Percentiles rank a stretch among this genome's conserved stretches.
Conservation (phyloP, 1,140 invertebrate species). For the Pseudobourletiella spinata region DNA sequence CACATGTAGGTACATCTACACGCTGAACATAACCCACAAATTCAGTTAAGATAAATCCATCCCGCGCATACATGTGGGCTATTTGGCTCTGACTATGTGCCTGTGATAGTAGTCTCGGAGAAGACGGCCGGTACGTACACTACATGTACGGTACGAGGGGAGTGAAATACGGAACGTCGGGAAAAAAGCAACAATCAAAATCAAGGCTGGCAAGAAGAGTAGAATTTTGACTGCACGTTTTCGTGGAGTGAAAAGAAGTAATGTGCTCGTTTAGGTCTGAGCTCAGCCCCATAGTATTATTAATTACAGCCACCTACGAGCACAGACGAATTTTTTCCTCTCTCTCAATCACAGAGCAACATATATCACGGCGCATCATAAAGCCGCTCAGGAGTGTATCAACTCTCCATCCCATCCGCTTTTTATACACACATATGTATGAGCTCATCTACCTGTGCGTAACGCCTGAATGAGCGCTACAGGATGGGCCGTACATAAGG, state of each 20-base stretch:
- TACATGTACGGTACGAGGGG: background rate
- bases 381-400: no score
- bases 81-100: no score
- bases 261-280: background rate
- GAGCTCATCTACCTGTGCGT: no score
- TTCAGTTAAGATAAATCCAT: no score
- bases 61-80: no score
- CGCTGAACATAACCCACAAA: no score
- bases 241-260: slow-evolving; percentile 2
- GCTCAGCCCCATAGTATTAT: slow-evolving; percentile 5
- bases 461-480: no score
- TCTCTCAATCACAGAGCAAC: background rate
- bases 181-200: background rate
- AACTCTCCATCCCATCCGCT: no score
- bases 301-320: slow-evolving; percentile 20
- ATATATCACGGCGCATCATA: slow-evolving; percentile 2
- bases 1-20: no score
- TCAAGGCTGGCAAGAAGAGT: background rate
- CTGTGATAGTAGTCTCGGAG: no score
- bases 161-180: background rate
- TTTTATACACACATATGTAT: background rate
- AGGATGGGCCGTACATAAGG: no score
- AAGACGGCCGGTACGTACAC: no score
- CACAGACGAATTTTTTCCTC: background rate
- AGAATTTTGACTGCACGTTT: slow-evolving; percentile 6